Conservation (phyloP, 1,140 invertebrate genomes). For the Drosophila nebulosa region DNA sequence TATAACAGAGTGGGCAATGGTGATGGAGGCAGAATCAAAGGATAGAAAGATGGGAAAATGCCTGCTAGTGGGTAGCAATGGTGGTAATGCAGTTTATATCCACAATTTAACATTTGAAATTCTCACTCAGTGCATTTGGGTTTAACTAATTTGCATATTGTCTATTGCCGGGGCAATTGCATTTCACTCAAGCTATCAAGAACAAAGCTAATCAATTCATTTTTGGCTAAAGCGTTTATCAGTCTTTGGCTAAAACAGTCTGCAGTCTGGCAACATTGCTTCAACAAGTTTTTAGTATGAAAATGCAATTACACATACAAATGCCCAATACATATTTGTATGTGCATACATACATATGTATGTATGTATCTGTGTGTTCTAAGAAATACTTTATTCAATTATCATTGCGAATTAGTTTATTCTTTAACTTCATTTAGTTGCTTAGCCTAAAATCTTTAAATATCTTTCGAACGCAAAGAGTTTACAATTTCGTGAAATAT, state of each 20-base stretch:
- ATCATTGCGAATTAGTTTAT: not conserved
- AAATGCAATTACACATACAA: not conserved
- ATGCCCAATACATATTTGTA: not conserved
- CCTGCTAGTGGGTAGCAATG: not conserved
- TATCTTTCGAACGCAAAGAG: no score
- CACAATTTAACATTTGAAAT: constrained; percentile 64
- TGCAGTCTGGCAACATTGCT: not conserved
- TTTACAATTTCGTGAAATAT: no score
- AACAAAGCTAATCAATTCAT: constrained; percentile 55
- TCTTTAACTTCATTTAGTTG: not conserved
- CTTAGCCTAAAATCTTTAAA: not conserved
- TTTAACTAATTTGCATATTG: constrained; percentile 72
- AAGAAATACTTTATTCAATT: not conserved
- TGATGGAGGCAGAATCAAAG: no score
- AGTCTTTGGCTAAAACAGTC: not conserved
- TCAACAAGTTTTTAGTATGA: not conserved
- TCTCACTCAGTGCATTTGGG: constrained; percentile 44
- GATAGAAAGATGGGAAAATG: no score
- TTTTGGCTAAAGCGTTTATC: constrained; percentile 25
- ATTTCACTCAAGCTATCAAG: constrained; percentile 27
- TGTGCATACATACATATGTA: not conserved
- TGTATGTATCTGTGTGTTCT: not conserved
- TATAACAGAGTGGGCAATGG: no score
- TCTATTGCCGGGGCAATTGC: constrained; percentile 47
- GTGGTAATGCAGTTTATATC: constrained; percentile 68